phyloP scores from a whole-genome alignment of 2,113 vertebrate genomes.

The Prionailurus viverrinus region DNA sequence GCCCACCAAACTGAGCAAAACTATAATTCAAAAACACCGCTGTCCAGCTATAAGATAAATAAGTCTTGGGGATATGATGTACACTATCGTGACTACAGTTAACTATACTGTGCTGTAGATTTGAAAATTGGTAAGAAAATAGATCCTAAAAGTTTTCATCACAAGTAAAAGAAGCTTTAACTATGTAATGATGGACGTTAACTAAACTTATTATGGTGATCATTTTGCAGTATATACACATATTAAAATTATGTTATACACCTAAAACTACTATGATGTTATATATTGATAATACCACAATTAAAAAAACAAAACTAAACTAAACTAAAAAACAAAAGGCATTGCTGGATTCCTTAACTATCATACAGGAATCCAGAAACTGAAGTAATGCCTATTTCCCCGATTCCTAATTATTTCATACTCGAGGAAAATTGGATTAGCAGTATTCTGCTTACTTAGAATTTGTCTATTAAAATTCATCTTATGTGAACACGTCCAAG shows the following conservation, averaged over 20 bases:
- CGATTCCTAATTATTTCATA: slow-evolving; percentile 57
- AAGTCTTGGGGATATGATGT: neutral
- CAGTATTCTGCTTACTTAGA: neutral
- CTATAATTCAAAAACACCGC: neutral
- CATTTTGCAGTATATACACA: neutral
- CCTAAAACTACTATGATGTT: neutral
- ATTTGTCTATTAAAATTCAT: slow-evolving; percentile 64
- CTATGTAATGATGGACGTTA: neutral
- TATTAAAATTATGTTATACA: neutral
- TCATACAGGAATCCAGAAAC: neutral
- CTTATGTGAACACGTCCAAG: slow-evolving; percentile 1
- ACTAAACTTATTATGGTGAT: neutral
- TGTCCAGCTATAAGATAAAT: neutral
- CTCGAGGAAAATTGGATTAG: slow-evolving; percentile 5
- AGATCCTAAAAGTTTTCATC: neutral
- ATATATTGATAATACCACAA: neutral
- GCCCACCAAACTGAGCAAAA: neutral
- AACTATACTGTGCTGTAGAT: neutral
- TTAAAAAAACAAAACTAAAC: neutral
- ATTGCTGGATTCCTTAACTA: slow-evolving; percentile 9
- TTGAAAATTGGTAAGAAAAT: neutral
- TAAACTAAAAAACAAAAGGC: neutral
- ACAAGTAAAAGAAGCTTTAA: neutral
- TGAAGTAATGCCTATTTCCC: neutral
- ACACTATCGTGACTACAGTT: neutral